A percentile compares a stretch with the other conserved stretches of the same genome.
Conservation (phyloP, 1,140 invertebrate species). For the Pantala flavescens region DNA sequence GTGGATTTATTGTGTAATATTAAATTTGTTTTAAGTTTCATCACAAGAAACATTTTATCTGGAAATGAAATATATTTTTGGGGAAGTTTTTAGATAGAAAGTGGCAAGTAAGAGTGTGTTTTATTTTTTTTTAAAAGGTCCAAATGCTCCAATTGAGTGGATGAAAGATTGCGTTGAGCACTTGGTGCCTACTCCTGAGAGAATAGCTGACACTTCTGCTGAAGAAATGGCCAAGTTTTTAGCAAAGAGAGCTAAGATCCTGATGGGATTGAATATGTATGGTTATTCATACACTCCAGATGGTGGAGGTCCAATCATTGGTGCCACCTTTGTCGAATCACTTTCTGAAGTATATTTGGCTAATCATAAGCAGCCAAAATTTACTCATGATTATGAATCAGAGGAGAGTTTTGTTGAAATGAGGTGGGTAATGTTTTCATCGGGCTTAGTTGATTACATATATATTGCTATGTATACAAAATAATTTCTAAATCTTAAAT, state of each 20-base stretch:
- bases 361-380: constrained; percentile 42
- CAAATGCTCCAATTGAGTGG: constrained; percentile 82
- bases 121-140: constrained; percentile 34
- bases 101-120: too few relatives aligned
- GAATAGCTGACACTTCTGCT: constrained; percentile 29
- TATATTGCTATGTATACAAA: too few relatives aligned
- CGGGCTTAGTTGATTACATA: too few relatives aligned
- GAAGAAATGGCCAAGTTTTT: not conserved
- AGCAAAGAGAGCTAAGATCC: constrained; percentile 59
- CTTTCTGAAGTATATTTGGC: constrained; percentile 30
- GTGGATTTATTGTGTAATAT: too few relatives aligned
- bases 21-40: too few relatives aligned
- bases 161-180: constrained; percentile 63
- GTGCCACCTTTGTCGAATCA: constrained; percentile 60
- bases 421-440: constrained; percentile 50
- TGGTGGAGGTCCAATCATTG: constrained; percentile 67
- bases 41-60: too few relatives aligned
- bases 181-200: constrained; percentile 45
- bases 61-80: too few relatives aligned
- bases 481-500: too few relatives aligned
- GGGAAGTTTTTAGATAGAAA: too few relatives aligned
- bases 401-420: constrained; percentile 80
- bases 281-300: constrained; percentile 74
- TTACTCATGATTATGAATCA: constrained; percentile 65
- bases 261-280: constrained; percentile 89